phyloP scores from a whole-genome alignment of 2,113 vertebrate species.

The Muscicapa adusta region DNA sequence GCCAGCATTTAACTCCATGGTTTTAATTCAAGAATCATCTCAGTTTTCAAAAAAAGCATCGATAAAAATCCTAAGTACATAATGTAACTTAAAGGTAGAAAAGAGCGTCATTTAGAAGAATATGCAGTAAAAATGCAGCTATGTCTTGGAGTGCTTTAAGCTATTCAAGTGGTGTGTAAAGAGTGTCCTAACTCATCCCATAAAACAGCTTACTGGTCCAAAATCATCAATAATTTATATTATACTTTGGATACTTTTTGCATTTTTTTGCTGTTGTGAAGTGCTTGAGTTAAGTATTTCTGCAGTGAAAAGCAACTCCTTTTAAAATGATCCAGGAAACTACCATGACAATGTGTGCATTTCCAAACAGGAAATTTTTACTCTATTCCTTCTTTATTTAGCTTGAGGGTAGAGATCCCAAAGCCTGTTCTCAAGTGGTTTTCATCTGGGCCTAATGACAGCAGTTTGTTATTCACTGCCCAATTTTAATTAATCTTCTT shows the following conservation, averaged over 20 bases:
- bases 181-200: background rate
- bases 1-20: background rate
- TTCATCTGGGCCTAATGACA: background rate
- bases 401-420: background rate
- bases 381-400: background rate
- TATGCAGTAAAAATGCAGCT: background rate
- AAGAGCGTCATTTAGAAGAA: background rate
- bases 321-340: background rate
- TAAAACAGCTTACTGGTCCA: background rate
- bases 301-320: background rate
- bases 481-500: background rate
- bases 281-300: background rate
- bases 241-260: background rate
- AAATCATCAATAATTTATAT: background rate
- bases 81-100: background rate
- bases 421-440: background rate
- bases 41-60: background rate
- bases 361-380: background rate
- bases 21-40: background rate
- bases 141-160: background rate
- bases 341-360: background rate
- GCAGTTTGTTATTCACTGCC: background rate
- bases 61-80: background rate
- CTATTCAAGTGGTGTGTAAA: background rate
- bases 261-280: background rate